These are phyloP conservation scores for Micromussa lordhowensis DNA, from an alignment of 92 coral and sea anemone species.

Conservation along the genomic window DNA sequence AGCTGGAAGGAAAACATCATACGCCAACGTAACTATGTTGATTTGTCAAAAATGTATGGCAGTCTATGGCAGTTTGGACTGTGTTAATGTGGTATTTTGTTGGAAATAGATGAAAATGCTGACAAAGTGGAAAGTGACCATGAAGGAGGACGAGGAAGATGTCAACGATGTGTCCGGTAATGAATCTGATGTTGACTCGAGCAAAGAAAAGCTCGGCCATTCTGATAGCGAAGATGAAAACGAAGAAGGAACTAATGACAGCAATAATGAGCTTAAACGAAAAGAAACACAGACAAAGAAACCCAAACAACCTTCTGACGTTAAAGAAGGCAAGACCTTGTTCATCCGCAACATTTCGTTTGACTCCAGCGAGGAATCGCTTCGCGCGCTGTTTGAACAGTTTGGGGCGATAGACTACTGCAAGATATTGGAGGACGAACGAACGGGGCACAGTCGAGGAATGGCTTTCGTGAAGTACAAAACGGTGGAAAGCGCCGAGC, in stretches of 20 bases:
- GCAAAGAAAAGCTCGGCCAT: constrained; percentile 34
- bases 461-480: constrained; percentile 90
- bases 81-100: neutral
- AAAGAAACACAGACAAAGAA: constrained; percentile 27
- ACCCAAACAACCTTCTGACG: constrained; percentile 76
- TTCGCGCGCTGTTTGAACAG: constrained; percentile 67
- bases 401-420: constrained; percentile 88
- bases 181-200: constrained; percentile 35
- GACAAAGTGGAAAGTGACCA: neutral
- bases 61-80: neutral
- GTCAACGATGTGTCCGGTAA: neutral
- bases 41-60: neutral
- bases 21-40: too few species aligned
- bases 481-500: constrained; percentile 78
- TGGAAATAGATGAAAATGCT: constrained; percentile 19
- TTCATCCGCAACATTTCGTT: constrained; percentile 91
- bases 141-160: too few species aligned
- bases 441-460: constrained; percentile 91
- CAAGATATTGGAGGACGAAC: constrained; percentile 77
- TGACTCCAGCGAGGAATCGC: constrained; percentile 75
- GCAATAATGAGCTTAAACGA: constrained; percentile 25
- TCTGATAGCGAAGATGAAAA: neutral
- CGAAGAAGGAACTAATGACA: constrained; percentile 28
- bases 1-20: too few species aligned
- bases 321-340: constrained; percentile 89